Evolutionary conservation across 2,113 vertebrate genomes (phyloP).

Genomic region (Xenopus laevis): DNA sequence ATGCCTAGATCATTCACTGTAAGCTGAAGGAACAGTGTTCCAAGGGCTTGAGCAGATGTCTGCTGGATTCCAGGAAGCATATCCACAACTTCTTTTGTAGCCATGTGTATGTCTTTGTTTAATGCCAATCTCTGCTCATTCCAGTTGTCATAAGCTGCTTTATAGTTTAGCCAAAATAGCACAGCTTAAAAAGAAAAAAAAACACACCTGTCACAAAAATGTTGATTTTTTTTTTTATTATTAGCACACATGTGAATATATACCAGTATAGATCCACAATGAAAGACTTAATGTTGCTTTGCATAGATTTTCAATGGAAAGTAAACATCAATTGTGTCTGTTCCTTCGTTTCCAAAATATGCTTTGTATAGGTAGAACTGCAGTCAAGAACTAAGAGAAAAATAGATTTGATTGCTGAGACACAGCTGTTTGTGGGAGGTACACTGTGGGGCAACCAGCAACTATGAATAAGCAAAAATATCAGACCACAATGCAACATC

Average conservation of each 20-base stretch:
- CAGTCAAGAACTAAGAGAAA: too few relatives aligned
- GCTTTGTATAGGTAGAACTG: too few relatives aligned
- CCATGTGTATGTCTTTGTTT: constrained; percentile 95
- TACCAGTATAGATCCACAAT: too few relatives aligned
- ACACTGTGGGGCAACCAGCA: neutral
- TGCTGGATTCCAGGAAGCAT: constrained; percentile 96
- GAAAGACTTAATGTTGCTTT: too few relatives aligned
- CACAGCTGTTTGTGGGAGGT: too few relatives aligned
- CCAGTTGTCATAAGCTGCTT: constrained; percentile 97
- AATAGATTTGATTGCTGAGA: too few relatives aligned
- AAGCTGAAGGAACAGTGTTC: constrained; percentile 94
- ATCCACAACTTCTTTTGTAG: constrained; percentile 95
- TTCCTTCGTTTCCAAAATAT: too few relatives aligned
- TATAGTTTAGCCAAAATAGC: constrained; percentile 98
- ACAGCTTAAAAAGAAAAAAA: constrained; percentile 72
- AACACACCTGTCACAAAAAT: neutral
- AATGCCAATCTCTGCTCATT: constrained; percentile 95
- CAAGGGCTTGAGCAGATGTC: constrained; percentile 92
- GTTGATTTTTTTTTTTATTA: too few relatives aligned
- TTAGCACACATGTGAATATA: too few relatives aligned
- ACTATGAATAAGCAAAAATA: neutral
- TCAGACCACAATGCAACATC: neutral
- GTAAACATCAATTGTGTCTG: too few relatives aligned
- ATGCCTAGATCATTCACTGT: constrained; percentile 96
- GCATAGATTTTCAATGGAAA: too few relatives aligned